Percentiles rank a stretch among this genome's conserved stretches.
Evolutionary conservation across 2,113 vertebrate species (phyloP).

Genomic region (Hypomesus transpacificus): DNA sequence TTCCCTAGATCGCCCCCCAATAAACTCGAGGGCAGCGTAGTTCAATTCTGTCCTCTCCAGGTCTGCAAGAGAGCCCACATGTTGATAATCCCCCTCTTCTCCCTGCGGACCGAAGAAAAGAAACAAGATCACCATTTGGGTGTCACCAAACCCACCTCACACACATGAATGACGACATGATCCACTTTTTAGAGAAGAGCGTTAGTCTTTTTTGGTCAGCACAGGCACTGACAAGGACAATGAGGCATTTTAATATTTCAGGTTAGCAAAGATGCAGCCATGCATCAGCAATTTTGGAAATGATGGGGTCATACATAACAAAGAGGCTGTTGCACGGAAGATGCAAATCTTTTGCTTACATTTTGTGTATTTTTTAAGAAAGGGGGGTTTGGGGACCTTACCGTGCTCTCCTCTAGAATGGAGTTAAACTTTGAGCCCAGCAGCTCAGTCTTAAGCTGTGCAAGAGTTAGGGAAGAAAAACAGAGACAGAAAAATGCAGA

Average conservation of each 20-base stretch:
- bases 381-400: constrained; percentile 67
- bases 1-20: constrained; percentile 64
- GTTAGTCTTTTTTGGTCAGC: constrained; percentile 55
- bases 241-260: constrained; percentile 48
- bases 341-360: constrained; percentile 49
- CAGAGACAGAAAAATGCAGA: constrained; percentile 76
- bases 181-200: background rate
- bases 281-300: constrained; percentile 48
- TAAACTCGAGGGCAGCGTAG: constrained; percentile 72
- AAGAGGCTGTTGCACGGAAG: constrained; percentile 53
- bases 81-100: constrained; percentile 76
- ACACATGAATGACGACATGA: constrained; percentile 17
- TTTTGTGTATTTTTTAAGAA: constrained; percentile 37
- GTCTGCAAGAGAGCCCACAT: constrained; percentile 70
- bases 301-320: constrained; percentile 40
- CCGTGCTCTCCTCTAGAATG: constrained; percentile 82
- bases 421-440: constrained; percentile 85
- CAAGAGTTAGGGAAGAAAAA: constrained; percentile 75
- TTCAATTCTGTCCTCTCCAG: constrained; percentile 76
- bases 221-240: constrained; percentile 40
- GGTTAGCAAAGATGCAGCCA: constrained; percentile 55
- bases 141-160: background rate
- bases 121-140: background rate
- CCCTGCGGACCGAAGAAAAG: constrained; percentile 60
- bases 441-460: constrained; percentile 84